Evolutionary conservation across 23 tunicate genomes (phyloP).

Genomic region (Styela clava): DNA sequence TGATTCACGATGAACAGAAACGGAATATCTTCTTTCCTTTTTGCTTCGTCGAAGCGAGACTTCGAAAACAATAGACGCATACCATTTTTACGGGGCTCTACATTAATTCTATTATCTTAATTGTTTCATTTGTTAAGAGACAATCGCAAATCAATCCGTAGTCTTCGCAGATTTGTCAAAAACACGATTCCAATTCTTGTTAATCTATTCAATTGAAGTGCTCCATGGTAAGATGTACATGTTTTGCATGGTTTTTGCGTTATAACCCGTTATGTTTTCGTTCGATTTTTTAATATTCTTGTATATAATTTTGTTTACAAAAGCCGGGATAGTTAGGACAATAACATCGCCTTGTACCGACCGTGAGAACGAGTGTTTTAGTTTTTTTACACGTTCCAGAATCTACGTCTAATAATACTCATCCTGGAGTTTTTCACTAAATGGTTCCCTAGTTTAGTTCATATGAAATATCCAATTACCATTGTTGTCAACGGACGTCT

Average conservation of each 20-base stretch:
- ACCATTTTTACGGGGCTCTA: neutral
- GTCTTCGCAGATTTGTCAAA: too few relatives aligned
- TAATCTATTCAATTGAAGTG: neutral
- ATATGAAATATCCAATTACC: neutral
- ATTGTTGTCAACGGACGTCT: neutral
- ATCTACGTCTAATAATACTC: neutral
- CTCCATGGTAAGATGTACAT: neutral
- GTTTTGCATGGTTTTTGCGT: neutral
- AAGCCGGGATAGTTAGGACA: neutral
- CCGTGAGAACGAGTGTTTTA: neutral
- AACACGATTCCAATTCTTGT: neutral
- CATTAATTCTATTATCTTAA: neutral
- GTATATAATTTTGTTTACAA: neutral
- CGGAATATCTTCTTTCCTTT: neutral
- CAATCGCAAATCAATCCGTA: neutral
- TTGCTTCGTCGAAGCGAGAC: neutral
- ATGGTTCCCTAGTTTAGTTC: neutral
- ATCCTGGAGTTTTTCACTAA: neutral
- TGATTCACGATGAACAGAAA: neutral
- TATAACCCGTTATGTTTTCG: neutral
- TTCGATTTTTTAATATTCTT: neutral
- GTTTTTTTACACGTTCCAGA: neutral
- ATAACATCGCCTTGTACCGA: neutral
- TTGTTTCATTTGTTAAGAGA: neutral
- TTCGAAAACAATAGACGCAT: neutral